A percentile compares a stretch with the other conserved stretches of the same genome.
Conservation (phyloP, 1,140 invertebrate genomes). For the Vollenhovia emeryi region DNA sequence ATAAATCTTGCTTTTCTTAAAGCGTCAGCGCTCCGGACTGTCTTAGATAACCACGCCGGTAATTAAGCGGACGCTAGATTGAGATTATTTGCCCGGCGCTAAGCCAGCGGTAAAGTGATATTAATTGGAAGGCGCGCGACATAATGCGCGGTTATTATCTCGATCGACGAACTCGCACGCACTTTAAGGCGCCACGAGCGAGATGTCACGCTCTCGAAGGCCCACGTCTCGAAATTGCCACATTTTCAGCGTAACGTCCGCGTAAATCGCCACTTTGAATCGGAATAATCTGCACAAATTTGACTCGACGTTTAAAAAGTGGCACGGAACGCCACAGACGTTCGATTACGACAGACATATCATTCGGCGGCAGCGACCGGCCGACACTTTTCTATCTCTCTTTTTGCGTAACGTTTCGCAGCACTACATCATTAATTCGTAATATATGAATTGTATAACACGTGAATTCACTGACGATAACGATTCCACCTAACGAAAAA, state of each 20-base stretch:
- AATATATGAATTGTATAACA: not conserved
- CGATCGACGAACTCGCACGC: conserved; percentile 4
- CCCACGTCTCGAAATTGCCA: not conserved
- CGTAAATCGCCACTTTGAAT: not conserved
- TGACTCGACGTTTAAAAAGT: not conserved
- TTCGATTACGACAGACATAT: not conserved
- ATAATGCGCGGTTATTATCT: conserved; percentile 19
- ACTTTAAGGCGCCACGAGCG: not conserved
- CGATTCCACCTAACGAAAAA: too few relatives aligned
- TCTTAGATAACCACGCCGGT: not conserved
- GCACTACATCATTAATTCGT: not conserved
- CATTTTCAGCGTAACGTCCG: too few relatives aligned
- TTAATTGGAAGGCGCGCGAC: conserved; percentile 42
- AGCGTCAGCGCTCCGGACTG: not conserved
- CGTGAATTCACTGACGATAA: too few relatives aligned
- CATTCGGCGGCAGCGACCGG: not conserved
- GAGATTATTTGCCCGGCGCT: conserved; percentile 43
- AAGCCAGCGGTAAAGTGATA: conserved; percentile 50
- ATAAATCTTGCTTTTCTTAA: not conserved
- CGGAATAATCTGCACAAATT: not conserved
- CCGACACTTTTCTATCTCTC: not conserved
- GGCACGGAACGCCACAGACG: not conserved
- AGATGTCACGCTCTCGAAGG: not conserved
- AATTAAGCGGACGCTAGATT: not conserved
- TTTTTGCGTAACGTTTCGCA: not conserved